Evolutionary conservation across 2,888 invertebrate species (phyloP).

Genomic region (Epirrhoe tristata): DNA sequence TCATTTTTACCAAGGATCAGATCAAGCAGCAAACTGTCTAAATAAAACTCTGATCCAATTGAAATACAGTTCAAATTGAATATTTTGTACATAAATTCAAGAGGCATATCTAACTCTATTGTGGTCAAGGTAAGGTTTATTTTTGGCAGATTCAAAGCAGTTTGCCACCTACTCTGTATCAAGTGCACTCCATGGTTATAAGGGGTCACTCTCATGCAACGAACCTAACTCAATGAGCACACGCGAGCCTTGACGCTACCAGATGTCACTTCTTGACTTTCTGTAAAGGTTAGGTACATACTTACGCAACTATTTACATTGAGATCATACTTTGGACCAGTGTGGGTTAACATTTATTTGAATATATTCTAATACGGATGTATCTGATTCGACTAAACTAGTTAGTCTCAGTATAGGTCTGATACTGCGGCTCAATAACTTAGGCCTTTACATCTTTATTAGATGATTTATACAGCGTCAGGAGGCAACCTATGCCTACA

Average conservation of each 20-base stretch:
- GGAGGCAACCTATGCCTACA: too few species aligned
- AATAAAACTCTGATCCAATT: background rate
- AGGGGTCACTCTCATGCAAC: conserved; percentile 68
- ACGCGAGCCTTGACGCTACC: conserved; percentile 70
- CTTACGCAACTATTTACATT: background rate
- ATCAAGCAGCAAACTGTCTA: too few species aligned
- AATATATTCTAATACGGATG: too few species aligned
- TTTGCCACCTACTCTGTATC: background rate
- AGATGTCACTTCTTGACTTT: conserved; percentile 57
- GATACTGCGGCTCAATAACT: too few species aligned
- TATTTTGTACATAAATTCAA: background rate
- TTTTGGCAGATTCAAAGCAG: background rate
- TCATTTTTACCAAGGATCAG: too few species aligned
- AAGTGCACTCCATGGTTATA: conserved; percentile 26
- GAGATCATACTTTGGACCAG: background rate
- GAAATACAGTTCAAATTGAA: background rate
- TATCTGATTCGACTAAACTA: too few species aligned
- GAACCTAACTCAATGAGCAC: conserved; percentile 80
- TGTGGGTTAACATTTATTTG: background rate
- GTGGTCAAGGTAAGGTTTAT: background rate
- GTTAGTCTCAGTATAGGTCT: too few species aligned
- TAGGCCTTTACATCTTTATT: too few species aligned
- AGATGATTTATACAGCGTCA: too few species aligned
- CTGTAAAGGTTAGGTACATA: conserved; percentile 58
- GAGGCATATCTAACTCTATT: background rate